Conservation (phyloP, 2,888 invertebrate species). For the Clusia tigrina region DNA sequence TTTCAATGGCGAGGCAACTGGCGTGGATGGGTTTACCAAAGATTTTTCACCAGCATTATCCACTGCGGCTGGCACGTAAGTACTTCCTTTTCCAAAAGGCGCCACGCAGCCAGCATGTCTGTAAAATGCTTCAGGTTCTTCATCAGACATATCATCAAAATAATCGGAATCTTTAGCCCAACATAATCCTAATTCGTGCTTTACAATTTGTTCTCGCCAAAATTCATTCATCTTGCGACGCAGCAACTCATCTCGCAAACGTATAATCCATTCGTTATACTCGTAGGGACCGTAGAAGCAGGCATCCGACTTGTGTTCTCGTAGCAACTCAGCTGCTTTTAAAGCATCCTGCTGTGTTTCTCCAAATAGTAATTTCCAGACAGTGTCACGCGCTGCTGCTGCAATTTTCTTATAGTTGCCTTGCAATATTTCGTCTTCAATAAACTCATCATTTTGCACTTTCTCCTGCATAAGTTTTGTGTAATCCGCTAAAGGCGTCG, state of each 20-base stretch:
- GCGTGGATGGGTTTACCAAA: background rate
- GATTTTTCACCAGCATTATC: too few species aligned
- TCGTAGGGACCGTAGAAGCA: slow-evolving; percentile 48
- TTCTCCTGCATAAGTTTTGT: slow-evolving; percentile 41
- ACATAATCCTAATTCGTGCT: slow-evolving; percentile 52
- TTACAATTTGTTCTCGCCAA: slow-evolving; percentile 56
- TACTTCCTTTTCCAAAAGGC: slow-evolving; percentile 38
- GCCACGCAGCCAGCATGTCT: slow-evolving; percentile 44
- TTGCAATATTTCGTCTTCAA: slow-evolving; percentile 40
- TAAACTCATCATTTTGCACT: slow-evolving; percentile 43
- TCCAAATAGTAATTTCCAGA: slow-evolving; percentile 54
- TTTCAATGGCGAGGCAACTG: slow-evolving; percentile 1
- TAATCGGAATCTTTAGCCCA: slow-evolving; percentile 56
- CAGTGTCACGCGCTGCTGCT: slow-evolving; percentile 39
- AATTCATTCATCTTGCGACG: slow-evolving; percentile 49
- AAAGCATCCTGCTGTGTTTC: slow-evolving; percentile 15
- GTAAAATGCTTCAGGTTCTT: slow-evolving; percentile 49
- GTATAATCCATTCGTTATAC: slow-evolving; percentile 59
- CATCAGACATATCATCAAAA: slow-evolving; percentile 48
- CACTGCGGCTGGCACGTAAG: background rate
- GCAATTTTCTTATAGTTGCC: slow-evolving; percentile 45
- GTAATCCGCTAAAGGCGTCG: slow-evolving; percentile 47
- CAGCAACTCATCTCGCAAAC: slow-evolving; percentile 52
- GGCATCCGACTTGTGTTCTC: slow-evolving; percentile 61
- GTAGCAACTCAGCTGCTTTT: slow-evolving; percentile 42